phyloP scores from a whole-genome alignment of 2,113 vertebrate species.

The Pungitius pungitius region DNA sequence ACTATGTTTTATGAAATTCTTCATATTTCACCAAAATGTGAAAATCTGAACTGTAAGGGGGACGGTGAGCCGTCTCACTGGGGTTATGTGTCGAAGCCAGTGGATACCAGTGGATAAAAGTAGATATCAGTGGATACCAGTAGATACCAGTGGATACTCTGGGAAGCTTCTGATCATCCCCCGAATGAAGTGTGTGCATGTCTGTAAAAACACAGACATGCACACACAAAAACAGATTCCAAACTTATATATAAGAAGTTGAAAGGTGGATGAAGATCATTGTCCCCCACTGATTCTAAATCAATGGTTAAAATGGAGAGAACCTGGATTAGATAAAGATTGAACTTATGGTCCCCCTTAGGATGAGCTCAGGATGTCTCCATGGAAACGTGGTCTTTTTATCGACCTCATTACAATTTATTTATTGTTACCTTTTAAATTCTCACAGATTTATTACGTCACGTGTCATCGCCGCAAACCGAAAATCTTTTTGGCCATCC shows the following conservation, averaged over 20 bases:
- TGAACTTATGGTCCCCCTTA: constrained; percentile 13
- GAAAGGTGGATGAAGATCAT: constrained; percentile 10
- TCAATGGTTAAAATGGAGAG: constrained; percentile 10
- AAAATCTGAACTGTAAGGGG: neutral
- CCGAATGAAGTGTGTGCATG: neutral
- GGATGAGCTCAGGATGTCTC: constrained; percentile 21
- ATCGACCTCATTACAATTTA: constrained; percentile 57
- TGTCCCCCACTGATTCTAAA: constrained; percentile 2
- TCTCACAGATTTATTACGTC: constrained; percentile 54
- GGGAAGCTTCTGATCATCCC: neutral
- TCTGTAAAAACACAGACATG: neutral
- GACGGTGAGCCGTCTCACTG: neutral
- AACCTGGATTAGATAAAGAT: constrained; percentile 34
- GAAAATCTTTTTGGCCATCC: constrained; percentile 42
- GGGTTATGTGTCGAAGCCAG: neutral
- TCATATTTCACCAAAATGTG: neutral
- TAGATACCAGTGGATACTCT: neutral
- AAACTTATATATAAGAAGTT: constrained; percentile 11
- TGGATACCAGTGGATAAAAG: neutral
- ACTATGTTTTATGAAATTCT: neutral
- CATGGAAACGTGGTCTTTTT: constrained; percentile 51
- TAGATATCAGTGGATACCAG: too few species aligned
- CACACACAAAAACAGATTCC: neutral
- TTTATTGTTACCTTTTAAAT: constrained; percentile 62
- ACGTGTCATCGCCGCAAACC: constrained; percentile 18